These are phyloP conservation scores for Brachyhypopomus occidentalis DNA, from an alignment of 2,113 vertebrate species.

Conservation along the genomic window DNA sequence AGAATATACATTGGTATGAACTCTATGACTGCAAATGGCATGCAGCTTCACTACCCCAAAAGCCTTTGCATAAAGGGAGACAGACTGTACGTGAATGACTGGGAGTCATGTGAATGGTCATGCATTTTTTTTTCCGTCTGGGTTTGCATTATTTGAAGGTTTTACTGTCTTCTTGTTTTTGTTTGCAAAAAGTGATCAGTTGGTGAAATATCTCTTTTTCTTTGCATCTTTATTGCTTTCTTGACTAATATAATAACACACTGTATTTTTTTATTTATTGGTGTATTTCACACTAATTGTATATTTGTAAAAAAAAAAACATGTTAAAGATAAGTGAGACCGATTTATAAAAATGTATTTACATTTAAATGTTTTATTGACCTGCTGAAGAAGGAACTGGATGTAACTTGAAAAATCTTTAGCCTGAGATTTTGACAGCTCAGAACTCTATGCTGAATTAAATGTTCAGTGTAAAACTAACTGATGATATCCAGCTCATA, in stretches of 20 bases:
- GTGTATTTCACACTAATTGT: not conserved
- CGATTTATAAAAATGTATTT: not conserved
- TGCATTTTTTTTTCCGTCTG: not conserved
- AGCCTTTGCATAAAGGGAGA: not conserved
- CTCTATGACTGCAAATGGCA: constrained; percentile 3
- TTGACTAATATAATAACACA: not conserved
- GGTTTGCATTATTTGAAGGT: too few species aligned
- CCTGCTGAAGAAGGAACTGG: not conserved
- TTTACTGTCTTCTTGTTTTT: not conserved
- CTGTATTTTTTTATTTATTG: constrained; percentile 14
- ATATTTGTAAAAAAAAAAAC: not conserved
- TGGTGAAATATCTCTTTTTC: not conserved
- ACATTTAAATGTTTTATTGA: not conserved
- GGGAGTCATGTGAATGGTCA: not conserved
- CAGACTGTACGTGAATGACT: not conserved
- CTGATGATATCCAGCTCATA: not conserved
- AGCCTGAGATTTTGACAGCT: not conserved
- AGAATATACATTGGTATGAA: not conserved
- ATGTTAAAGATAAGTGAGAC: not conserved
- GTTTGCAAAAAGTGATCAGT: not conserved
- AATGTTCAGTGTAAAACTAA: not conserved
- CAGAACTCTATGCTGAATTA: not conserved
- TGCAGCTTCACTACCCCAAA: not conserved
- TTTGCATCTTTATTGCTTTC: not conserved
- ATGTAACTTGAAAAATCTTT: not conserved